Conservation (phyloP, 2,797 vertebrate genomes). For the Pseudotriccus pelzelni region DNA sequence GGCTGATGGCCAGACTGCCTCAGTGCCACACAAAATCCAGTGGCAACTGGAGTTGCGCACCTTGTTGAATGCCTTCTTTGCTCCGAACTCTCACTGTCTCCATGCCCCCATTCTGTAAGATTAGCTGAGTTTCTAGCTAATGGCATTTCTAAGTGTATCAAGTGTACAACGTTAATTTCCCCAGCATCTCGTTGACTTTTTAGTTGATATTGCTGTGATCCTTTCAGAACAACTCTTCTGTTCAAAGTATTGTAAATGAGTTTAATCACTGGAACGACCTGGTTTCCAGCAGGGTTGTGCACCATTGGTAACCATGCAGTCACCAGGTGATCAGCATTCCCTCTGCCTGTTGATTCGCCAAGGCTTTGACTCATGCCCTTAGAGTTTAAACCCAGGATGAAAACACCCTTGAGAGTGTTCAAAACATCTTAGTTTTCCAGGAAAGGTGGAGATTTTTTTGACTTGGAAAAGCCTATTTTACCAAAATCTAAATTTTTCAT, state of each 20-base stretch:
- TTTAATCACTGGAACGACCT: slow-evolving; percentile 49
- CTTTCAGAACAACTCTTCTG: slow-evolving; percentile 34
- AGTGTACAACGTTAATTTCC: slow-evolving; percentile 54
- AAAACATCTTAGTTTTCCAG: neutral
- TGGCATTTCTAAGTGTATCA: slow-evolving; percentile 49
- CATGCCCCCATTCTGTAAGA: neutral
- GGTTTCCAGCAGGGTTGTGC: slow-evolving; percentile 3
- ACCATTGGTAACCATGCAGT: neutral
- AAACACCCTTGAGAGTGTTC: neutral
- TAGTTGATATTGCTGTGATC: slow-evolving; percentile 50
- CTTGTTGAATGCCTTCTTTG: neutral
- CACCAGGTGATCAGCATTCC: neutral
- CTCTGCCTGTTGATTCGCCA: neutral
- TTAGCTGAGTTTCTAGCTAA: slow-evolving; percentile 34
- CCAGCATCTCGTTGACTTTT: slow-evolving; percentile 61
- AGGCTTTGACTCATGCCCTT: neutral
- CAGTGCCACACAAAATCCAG: neutral
- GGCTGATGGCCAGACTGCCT: neutral
- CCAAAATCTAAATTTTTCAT: neutral
- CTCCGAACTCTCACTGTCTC: neutral
- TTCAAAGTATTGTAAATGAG: slow-evolving; percentile 47
- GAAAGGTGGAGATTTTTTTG: neutral
- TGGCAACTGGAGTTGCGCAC: neutral
- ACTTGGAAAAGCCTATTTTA: neutral
- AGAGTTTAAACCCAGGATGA: neutral